A percentile compares a stretch with the other conserved stretches of the same genome.
These are phyloP conservation scores for Poeciliopsis turneri DNA, from an alignment of 2,797 vertebrate genomes.

Conservation along the genomic window DNA sequence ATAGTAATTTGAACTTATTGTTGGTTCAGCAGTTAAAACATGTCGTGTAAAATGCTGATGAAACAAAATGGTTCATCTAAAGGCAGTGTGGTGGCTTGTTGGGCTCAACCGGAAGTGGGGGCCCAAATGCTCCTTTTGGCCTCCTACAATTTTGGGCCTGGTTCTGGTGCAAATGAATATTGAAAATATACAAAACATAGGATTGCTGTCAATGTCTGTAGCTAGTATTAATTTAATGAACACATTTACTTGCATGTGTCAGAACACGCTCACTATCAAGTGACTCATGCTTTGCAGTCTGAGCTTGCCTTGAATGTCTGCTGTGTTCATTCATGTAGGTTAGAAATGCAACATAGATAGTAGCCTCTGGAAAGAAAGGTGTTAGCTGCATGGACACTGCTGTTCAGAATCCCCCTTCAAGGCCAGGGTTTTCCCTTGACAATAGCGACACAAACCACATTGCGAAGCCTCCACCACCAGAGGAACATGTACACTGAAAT, in stretches of 20 bases:
- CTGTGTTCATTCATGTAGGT: slow-evolving; percentile 60
- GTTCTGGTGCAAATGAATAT: slow-evolving; percentile 7
- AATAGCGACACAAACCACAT: slow-evolving; percentile 17
- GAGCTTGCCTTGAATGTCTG: slow-evolving; percentile 34
- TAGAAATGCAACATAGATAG: slow-evolving; percentile 48
- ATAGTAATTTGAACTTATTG: background rate
- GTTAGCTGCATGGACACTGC: slow-evolving; percentile 69
- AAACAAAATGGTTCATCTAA: too few relatives aligned
- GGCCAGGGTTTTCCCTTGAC: slow-evolving; percentile 41
- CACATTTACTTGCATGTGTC: background rate
- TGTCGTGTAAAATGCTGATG: background rate
- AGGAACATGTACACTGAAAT: slow-evolving; percentile 22
- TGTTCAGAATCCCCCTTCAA: slow-evolving; percentile 42
- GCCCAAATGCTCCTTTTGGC: background rate
- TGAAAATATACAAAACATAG: slow-evolving; percentile 40
- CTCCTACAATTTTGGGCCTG: background rate
- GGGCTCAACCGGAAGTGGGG: background rate
- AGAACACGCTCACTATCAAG: slow-evolving; percentile 31
- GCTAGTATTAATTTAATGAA: slow-evolving; percentile 3
- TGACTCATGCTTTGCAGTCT: slow-evolving; percentile 54
- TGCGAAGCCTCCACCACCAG: slow-evolving; percentile 5
- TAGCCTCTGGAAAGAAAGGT: slow-evolving; percentile 54
- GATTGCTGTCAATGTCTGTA: slow-evolving; percentile 3
- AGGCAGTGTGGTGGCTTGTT: background rate
- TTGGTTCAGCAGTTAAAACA: background rate